Evolutionary conservation across 1,140 invertebrate species (phyloP).

Genomic region (Temnothorax curvispinosus): DNA sequence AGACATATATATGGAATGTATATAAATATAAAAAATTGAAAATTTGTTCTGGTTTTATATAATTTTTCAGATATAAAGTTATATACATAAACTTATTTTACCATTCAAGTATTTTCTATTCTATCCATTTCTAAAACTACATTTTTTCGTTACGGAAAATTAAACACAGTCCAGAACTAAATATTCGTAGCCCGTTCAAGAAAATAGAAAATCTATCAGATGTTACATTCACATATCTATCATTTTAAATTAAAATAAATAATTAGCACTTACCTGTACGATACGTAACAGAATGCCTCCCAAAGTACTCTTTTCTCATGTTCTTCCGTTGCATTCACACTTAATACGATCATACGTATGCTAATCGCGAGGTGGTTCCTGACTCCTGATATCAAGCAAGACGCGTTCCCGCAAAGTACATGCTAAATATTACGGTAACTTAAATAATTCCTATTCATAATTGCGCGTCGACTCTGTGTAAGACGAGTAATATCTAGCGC

Average conservation of each 20-base stretch:
- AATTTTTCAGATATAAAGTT: not conserved
- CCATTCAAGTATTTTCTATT: not conserved
- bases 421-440: not conserved
- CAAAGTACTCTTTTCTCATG: not conserved
- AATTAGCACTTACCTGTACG: not conserved
- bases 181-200: not conserved
- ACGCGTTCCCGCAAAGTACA: too few species aligned
- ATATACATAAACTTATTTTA: not conserved
- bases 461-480: not conserved
- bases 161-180: not conserved
- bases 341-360: not conserved
- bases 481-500: not conserved
- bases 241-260: not conserved
- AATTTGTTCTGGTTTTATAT: not conserved
- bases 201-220: not conserved
- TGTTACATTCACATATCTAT: not conserved
- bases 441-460: not conserved
- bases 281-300: not conserved
- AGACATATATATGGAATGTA: not conserved
- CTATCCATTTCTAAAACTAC: not conserved
- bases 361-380: not conserved
- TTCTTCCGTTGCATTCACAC: not conserved
- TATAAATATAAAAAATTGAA: not conserved
- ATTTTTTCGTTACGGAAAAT: not conserved
- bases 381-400: not conserved